Base-by-base conservation (phyloP, 1,140 invertebrate species). In the Lordiphosa clarofinis region DNA sequence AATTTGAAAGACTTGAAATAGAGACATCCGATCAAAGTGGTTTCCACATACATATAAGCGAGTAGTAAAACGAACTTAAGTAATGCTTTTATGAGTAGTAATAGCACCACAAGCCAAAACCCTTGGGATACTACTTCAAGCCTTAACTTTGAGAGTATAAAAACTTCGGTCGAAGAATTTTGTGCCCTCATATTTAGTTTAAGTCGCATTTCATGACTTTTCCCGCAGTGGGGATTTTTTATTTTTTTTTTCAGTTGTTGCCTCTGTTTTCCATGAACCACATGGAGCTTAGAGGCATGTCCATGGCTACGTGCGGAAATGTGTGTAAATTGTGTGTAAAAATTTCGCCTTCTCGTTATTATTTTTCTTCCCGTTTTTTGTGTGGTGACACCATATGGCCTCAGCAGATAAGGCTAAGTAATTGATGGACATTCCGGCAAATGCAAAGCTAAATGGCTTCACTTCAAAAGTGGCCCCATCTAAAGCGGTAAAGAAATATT, bases 251-350 rank as follows among this genome's bases (percentile, higher is more conserved):
- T 44, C 40, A 31, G 24, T 52, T 69, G 49, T 52, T 42, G 21
- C 33, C 28, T 44, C 61, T 78, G 55, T 67, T 81, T 63, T 67
- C 24, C 43, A 67, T 61, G 56, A 63, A 59, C 47, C 65, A 72
- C 59, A 76, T 72, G 63, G 68, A 62, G 60, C 67, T 56, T 62
- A 56, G 63, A 47, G 24, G 24, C 49, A 55, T 33, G 36, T 12
- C 10, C 38, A 50, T 55, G 44, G 55, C 68, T 62, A 84, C 68
- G 78, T 84, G 78, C 78, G 73, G 78, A 73, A 84, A 84, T 84
- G 73, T 84, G 59, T 84, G 73, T 84, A 84, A 82, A 84, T 78
- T 84, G 78, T 82, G 76, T 76, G 69, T 84, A 78, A 78, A 84
- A 84, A 82, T 84, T 63, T 76, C 74, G 47, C 56, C 56, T 73